These are phyloP conservation scores for Cardiocondyla obscurior DNA, from an alignment of 1,140 invertebrate genomes.

Conservation along the genomic window DNA sequence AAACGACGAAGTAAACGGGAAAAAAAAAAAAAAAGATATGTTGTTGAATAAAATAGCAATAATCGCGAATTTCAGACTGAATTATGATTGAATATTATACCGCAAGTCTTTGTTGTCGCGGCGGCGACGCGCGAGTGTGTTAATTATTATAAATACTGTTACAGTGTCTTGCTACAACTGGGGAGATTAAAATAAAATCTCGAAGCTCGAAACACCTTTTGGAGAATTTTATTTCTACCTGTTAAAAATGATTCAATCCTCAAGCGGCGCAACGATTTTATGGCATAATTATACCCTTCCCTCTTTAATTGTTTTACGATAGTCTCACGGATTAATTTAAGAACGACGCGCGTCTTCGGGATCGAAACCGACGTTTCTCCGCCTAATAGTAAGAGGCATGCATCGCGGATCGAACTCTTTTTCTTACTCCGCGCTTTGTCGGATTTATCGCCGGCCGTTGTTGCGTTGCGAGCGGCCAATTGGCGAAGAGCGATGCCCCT, in stretches of 20 bases:
- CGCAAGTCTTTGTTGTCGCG: constrained; percentile 69
- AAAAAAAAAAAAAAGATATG: constrained; percentile 40
- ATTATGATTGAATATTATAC: constrained; percentile 71
- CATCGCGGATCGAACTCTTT: constrained; percentile 11
- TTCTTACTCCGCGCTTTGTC: background rate
- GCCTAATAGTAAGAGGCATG: background rate
- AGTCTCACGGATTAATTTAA: background rate
- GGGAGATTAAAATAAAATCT: constrained; percentile 73
- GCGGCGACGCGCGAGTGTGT: constrained; percentile 71
- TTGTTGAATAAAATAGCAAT: constrained; percentile 71
- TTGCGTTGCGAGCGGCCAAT: constrained; percentile 66
- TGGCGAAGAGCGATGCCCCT: constrained; percentile 53
- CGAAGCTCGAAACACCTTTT: constrained; percentile 64
- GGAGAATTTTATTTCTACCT: constrained; percentile 48
- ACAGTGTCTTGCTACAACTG: constrained; percentile 74
- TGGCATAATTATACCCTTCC: too few species aligned
- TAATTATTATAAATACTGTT: constrained; percentile 75
- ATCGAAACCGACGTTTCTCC: constrained; percentile 11
- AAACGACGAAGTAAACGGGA: background rate
- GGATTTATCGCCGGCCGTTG: constrained; percentile 60
- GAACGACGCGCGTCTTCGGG: background rate
- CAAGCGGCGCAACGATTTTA: background rate
- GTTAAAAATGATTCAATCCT: background rate
- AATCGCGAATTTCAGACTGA: constrained; percentile 74
- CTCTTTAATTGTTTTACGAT: background rate